A percentile compares a stretch with the other conserved stretches of the same genome.
These are phyloP conservation scores for Enteromius mattozi DNA, from an alignment of 2,797 vertebrate species.

Conservation along the genomic window DNA sequence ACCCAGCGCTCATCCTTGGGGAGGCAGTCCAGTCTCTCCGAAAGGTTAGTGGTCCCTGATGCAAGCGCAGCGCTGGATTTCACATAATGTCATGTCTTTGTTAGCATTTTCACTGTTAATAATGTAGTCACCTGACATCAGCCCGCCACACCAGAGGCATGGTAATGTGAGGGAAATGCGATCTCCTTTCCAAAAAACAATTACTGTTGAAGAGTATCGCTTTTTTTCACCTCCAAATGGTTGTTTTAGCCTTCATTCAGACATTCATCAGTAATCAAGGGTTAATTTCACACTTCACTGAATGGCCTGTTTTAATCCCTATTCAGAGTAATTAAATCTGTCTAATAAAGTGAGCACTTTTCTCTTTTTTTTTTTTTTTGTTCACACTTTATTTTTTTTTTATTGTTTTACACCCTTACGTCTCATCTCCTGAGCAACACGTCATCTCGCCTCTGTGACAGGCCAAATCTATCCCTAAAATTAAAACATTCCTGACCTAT, in stretches of 20 bases:
- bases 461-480: constrained; percentile 98
- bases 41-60: constrained; percentile 79
- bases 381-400: constrained; percentile 76
- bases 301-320: constrained; percentile 97
- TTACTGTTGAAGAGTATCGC: constrained; percentile 69
- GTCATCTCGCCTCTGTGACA: constrained; percentile 91
- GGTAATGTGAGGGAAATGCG: constrained; percentile 59
- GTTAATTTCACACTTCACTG: constrained; percentile 99
- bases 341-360: constrained; percentile 96
- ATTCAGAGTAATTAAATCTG: constrained; percentile 99
- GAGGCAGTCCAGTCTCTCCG: constrained; percentile 66
- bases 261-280: constrained; percentile 93
- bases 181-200: constrained; percentile 69
- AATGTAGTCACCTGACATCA: constrained; percentile 70
- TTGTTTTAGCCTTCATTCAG: constrained; percentile 74
- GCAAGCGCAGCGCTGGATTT: constrained; percentile 76
- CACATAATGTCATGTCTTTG: constrained; percentile 73
- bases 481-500: constrained; percentile 99
- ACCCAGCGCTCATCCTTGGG: constrained; percentile 61
- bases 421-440: constrained; percentile 92
- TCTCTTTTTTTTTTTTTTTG: constrained; percentile 91
- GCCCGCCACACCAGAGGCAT: constrained; percentile 66
- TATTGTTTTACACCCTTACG: constrained; percentile 96
- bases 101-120: constrained; percentile 74
- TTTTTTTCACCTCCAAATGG: constrained; percentile 58